Evolutionary conservation across 53 echinoderm and acorn worm genomes (phyloP), one percentile per base, ranked within the genome.

Genomic region (Apostichopus leukothele): DNA sequence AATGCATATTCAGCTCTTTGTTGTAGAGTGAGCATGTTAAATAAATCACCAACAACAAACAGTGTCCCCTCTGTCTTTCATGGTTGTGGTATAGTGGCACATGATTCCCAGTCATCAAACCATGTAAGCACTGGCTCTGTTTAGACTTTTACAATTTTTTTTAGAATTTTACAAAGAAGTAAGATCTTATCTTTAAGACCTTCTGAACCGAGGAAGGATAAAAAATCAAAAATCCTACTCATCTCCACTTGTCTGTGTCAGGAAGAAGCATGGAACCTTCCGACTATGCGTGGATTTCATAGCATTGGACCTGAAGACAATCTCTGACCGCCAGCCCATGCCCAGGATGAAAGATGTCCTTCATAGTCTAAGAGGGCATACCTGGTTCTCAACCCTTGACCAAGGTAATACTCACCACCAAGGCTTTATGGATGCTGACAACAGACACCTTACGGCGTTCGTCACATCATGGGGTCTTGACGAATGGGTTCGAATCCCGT

Each of bases 401-500:
- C 90, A 50, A 51, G 52, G 79, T 16, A 78, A 78, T 1, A 50
- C 79, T 51, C 60, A 78, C 52, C 79, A 78, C 52, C 79, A 78
- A 52, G 79, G 79, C 10, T 78, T 78, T 27, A 78, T 78, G 79
- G 50, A 11, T 27, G 52, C 8, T 9, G 50, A 52, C 14, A 78
- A 50, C 50, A 8, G 50, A 8, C 50, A 19, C 19, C 18, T 80
- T 8, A 75, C 75, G 9, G 75, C 75, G 11, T 10, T 75, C 18
- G 11, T 75, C 8, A 75, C 75, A 13, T 52, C 90, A 57, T 73
- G 81, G 84, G 90, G 86, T 54, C 57, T 89, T 0, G 63, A 77
- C 53, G 92, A 92, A 27, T 92, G 90, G 93, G 67, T 83, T 19
- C 83, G 93, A 12, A 88, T 93, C 12, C 92, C 92, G 9, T 94